Evolutionary conservation across 1,140 invertebrate species (phyloP).

Genomic region (Temnothorax nylanderi): DNA sequence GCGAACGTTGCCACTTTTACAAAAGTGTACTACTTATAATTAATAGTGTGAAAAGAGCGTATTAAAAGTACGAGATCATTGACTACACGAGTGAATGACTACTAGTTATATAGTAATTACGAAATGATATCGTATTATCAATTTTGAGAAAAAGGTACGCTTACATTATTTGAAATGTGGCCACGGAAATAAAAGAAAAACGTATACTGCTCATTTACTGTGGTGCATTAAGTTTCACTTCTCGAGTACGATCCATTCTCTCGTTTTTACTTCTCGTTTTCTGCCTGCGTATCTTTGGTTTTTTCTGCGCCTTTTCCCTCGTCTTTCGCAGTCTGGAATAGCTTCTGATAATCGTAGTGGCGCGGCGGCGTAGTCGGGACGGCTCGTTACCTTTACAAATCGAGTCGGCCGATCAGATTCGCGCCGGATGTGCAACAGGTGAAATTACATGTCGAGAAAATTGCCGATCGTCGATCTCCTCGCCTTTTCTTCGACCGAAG

Average conservation of each 20-base stretch:
- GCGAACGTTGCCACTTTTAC: neutral
- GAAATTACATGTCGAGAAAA: conserved; percentile 80
- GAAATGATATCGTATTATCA: neutral
- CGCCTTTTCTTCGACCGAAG: neutral
- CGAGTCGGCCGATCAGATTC: conserved; percentile 74
- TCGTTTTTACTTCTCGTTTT: conserved; percentile 15
- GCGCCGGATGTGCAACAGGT: conserved; percentile 78
- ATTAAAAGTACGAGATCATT: neutral
- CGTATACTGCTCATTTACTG: neutral
- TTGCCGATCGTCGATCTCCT: conserved; percentile 70
- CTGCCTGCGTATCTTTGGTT: neutral
- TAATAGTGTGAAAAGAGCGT: neutral
- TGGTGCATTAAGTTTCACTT: neutral
- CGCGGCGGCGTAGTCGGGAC: conserved; percentile 44
- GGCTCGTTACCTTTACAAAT: conserved; percentile 73
- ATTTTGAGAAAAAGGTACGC: neutral
- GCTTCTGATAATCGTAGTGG: conserved; percentile 60
- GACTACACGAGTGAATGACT: neutral
- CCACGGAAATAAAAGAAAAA: neutral
- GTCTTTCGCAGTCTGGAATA: conserved; percentile 18
- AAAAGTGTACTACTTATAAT: neutral
- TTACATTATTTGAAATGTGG: neutral
- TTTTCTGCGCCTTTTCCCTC: conserved; percentile 22
- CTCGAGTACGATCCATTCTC: conserved; percentile 4
- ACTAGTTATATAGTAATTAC: neutral